Evolutionary conservation across 2,888 invertebrate genomes (phyloP), one percentile per base, ranked within the genome.

Genomic region (Stegophylla sp.): DNA sequence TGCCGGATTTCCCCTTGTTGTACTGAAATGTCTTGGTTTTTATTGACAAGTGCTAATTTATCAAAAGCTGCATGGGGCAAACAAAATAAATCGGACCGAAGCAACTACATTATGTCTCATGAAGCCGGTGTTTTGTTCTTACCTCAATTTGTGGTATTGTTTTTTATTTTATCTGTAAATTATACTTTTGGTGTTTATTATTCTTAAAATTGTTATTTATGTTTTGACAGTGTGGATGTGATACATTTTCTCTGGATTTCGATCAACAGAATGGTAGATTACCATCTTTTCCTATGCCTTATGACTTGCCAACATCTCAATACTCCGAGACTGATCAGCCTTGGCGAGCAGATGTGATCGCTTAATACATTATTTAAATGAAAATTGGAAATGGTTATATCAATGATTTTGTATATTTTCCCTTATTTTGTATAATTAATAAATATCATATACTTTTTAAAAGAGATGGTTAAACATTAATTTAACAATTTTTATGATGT

Each of bases 31-130:
- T 92, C 94, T 0, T 98, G 92, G 92, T 95, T 94, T 86, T 87
- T 95, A 0, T 88, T 98, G 0, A 97, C 97, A 0, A 97, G 97
- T 76, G 96, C 95, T 0, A 99, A 99, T 88, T 88, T 98, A 45
- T 98, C 98, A 15, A 98, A 97, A 88, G 96, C 98, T 1, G 98
- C 98, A 0, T 98, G 98, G 98, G 98, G 98, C 59, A 88, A 88
- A 13, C 86, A 89, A 12, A 91, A 90, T 83, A 90, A 89, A 82
- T 90, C 89, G 0, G 90, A 93, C 48, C 86, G 87, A 43, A 88
- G 88, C 83, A 86, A 90, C 74, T 88, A 88, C 84, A 91, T 97
- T 12, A 90, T 94, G 86, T 96, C 95, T 63, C 97, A 94, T 85
- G 98, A 98, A 87, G 92, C 92, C 0, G 98, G 98, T 0, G 94